Conservation (phyloP, 2,888 invertebrate species). For the Galerucella calmariensis region DNA sequence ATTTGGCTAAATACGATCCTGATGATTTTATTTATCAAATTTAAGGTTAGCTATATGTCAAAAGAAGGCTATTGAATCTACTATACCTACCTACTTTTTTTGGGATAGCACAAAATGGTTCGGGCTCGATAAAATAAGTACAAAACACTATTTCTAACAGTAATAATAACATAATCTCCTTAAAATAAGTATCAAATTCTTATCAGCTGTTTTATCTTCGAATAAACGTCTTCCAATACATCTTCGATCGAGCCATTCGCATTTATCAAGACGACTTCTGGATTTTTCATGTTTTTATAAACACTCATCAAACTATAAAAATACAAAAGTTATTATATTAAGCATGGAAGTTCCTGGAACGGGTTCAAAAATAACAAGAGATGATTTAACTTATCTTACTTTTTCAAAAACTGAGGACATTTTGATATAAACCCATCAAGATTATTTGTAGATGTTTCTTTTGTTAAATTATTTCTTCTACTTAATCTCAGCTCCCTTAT, state of each 20-base stretch:
- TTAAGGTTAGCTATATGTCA: no score
- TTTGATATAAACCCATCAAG: not conserved
- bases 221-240: slow-evolving; percentile 32
- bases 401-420: not conserved
- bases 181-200: no score
- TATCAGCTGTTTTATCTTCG: slow-evolving; percentile 27
- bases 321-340: slow-evolving; percentile 16
- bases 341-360: not conserved
- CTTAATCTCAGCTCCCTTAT: slow-evolving; percentile 59
- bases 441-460: slow-evolving; percentile 42
- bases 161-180: not conserved
- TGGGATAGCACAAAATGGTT: no score
- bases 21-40: no score
- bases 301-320: slow-evolving; percentile 44
- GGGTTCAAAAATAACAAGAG: not conserved
- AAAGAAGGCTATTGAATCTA: no score
- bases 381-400: not conserved
- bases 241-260: slow-evolving; percentile 29
- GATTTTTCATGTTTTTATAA: slow-evolving; percentile 47
- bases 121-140: not conserved
- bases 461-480: slow-evolving; percentile 52
- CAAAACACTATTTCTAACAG: not conserved
- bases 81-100: no score
- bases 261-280: slow-evolving; percentile 43
- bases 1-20: no score